Evolutionary conservation across 2,797 vertebrate species (phyloP).

Genomic region (Sebastes variabilis): DNA sequence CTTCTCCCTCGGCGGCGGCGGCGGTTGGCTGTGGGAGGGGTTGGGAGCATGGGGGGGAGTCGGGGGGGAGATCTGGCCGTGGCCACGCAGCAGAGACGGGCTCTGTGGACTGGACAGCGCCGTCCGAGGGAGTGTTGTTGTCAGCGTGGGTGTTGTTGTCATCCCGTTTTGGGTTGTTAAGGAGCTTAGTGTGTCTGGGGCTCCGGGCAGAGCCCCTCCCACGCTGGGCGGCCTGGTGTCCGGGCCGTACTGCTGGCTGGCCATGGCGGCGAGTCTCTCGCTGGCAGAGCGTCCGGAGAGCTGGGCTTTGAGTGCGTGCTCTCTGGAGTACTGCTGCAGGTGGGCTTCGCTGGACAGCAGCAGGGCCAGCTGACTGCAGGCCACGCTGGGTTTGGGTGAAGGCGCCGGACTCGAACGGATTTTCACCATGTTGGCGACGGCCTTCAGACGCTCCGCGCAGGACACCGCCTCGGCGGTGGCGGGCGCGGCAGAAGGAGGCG

Average conservation of each 20-base stretch:
- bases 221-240: slow-evolving; percentile 88
- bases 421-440: slow-evolving; percentile 96
- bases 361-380: slow-evolving; percentile 97
- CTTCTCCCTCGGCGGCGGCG: slow-evolving; percentile 85
- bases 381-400: slow-evolving; percentile 96
- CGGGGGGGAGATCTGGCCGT: slow-evolving; percentile 76
- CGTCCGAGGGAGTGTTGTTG: slow-evolving; percentile 80
- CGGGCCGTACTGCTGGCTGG: slow-evolving; percentile 85
- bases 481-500: slow-evolving; percentile 73
- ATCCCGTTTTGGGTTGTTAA: slow-evolving; percentile 87
- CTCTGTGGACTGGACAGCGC: slow-evolving; percentile 80
- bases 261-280: slow-evolving; percentile 96
- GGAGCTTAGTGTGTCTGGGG: slow-evolving; percentile 85
- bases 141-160: slow-evolving; percentile 55
- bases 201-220: slow-evolving; percentile 77
- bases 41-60: slow-evolving; percentile 66
- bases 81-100: slow-evolving; percentile 81
- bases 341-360: slow-evolving; percentile 98
- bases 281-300: slow-evolving; percentile 94
- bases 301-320: slow-evolving; percentile 97
- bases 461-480: slow-evolving; percentile 88
- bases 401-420: slow-evolving; percentile 94
- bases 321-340: slow-evolving; percentile 97
- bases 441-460: slow-evolving; percentile 93
- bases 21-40: slow-evolving; percentile 76